Evolutionary conservation across 2,113 vertebrate species (phyloP), one percentile per base, ranked within the genome.

Genomic region (Dissostichus mawsoni): DNA sequence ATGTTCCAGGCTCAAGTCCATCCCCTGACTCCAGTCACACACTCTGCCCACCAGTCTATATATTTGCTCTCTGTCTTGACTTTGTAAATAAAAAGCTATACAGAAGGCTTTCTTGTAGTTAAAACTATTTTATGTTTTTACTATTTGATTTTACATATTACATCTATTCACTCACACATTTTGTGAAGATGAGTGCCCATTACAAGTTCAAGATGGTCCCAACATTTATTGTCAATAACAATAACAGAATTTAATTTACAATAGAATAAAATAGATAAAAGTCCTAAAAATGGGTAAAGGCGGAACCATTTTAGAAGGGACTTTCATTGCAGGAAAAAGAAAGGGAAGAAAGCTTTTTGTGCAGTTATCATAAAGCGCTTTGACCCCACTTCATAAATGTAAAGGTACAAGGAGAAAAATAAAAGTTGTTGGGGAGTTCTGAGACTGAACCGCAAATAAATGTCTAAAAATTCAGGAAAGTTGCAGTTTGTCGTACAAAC

Each of bases 1-100:
- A 83, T 78, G 70, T 64, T 64, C 1, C 44, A 52, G 50, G 50
- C 23, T 14, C 63, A 61, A 56, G 53, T 76, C 66, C 16, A 65
- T 83, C 33, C 11, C 17, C 80, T 52, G 45, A 65, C 33, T 76
- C 44, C 9, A 9, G 68, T 51, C 51, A 64, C 20, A 25, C 48
- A 56, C 11, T 23, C 5, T 44, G n/a, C 13, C 41, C 0, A 0
- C 58, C 17, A 10, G 8, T 76, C 20, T 53, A 2, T 18, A 2
- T 18, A 14, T 12, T 11, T 74, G 23, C 8, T 18, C n/a, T 29
- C 5, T 73, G 14, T 69, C 53, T 45, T 48, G 9, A 48, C 36
- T 50, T 74, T 41, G 6, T 8, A 66, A 59, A 50, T 45, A 44
- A 52, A 65, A 59, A 29, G 3, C 1, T 1, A 81, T 50, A 20